Conservation (phyloP, 2,888 invertebrate genomes). For the Encarsia formosa region DNA sequence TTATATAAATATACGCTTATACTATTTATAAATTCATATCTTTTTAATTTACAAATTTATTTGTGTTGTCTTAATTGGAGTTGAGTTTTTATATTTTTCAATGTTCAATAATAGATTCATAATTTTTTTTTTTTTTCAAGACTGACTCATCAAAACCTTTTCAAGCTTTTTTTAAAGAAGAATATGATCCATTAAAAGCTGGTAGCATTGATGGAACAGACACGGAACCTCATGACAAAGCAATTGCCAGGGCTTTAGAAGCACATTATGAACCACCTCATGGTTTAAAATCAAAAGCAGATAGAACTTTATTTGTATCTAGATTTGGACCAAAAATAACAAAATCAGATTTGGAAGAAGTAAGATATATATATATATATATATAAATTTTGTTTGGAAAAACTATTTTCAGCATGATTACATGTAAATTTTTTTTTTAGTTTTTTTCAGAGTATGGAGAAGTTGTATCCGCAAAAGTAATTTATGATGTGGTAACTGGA, state of each 20-base stretch:
- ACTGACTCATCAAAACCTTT: too few species aligned
- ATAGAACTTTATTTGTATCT: conserved; percentile 71
- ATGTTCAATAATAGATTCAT: too few species aligned
- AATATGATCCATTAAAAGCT: conserved; percentile 75
- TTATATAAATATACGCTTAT: too few species aligned
- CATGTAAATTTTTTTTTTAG: conserved; percentile 52
- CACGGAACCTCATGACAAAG: conserved; percentile 75
- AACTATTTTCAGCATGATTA: neutral
- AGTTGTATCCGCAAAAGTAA: conserved; percentile 56
- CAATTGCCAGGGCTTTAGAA: conserved; percentile 66
- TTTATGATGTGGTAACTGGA: conserved; percentile 80
- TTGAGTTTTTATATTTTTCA: too few species aligned
- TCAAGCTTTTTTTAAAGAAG: too few species aligned
- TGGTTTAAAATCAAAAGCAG: conserved; percentile 65
- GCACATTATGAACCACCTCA: conserved; percentile 65
- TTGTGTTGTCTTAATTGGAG: too few species aligned
- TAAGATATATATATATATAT: conserved; percentile 27
- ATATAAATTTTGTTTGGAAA: neutral
- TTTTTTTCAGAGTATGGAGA: conserved; percentile 63
- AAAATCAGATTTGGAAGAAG: conserved; percentile 57
- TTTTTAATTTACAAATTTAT: too few species aligned
- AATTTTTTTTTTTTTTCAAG: too few species aligned
- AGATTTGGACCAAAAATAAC: conserved; percentile 65
- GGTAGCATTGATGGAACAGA: conserved; percentile 89
- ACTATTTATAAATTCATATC: too few species aligned